A percentile compares a stretch with the other conserved stretches of the same genome.
These are phyloP conservation scores for Beris morrisii DNA, from an alignment of 2,888 invertebrate genomes.

Conservation along the genomic window DNA sequence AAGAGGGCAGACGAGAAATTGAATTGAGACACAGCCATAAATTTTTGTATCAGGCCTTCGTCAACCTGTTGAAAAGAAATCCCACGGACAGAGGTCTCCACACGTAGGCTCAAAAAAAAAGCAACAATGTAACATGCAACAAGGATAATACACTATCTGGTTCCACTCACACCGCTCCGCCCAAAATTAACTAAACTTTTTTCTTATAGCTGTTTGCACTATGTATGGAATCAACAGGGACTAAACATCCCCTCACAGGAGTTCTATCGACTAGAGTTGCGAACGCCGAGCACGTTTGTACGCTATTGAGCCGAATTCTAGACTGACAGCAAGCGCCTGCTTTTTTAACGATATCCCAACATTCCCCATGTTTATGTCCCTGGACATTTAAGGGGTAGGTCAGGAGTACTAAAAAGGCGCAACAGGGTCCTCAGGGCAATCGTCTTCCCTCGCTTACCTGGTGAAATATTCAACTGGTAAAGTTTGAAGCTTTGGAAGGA, in stretches of 20 bases:
- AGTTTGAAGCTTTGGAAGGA: too few relatives aligned
- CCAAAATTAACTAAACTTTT: conserved; percentile 28
- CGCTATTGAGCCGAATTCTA: conserved; percentile 28
- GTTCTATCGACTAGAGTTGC: neutral
- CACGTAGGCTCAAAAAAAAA: too few relatives aligned
- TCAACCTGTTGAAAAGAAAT: conserved; percentile 38
- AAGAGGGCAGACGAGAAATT: too few relatives aligned
- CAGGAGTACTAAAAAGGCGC: too few relatives aligned
- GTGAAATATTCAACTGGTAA: too few relatives aligned
- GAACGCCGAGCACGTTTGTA: conserved; percentile 26
- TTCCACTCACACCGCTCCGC: conserved; percentile 4
- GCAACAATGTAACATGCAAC: neutral
- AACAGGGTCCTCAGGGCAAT: too few relatives aligned
- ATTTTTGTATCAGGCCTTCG: conserved; percentile 15
- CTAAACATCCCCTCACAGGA: conserved; percentile 19
- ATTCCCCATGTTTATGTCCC: too few relatives aligned
- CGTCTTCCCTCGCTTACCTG: too few relatives aligned
- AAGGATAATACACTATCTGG: neutral
- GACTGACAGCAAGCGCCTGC: conserved; percentile 15
- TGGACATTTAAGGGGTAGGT: too few relatives aligned
- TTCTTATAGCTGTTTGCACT: conserved; percentile 19
- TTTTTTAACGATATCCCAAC: too few relatives aligned
- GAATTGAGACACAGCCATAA: too few relatives aligned
- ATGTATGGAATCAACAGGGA: conserved; percentile 20
- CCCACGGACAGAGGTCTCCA: neutral